Conservation (phyloP, 1,140 invertebrate genomes). For the Drepana arcuata region DNA sequence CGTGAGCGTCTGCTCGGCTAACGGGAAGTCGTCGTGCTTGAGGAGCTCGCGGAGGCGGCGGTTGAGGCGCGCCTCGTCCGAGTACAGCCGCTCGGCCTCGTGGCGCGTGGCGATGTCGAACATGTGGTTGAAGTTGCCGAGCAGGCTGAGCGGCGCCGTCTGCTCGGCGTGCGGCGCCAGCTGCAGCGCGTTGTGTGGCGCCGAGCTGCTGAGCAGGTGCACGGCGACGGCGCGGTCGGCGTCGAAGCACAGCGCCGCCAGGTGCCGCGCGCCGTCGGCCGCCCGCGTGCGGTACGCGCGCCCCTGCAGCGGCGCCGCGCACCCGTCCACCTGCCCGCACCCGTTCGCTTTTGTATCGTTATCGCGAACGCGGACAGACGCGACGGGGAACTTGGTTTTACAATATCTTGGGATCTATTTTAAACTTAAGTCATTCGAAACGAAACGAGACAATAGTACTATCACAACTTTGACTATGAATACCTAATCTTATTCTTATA, state of each 20-base stretch:
- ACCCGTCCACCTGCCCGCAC: constrained; percentile 36
- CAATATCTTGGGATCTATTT: too few relatives aligned
- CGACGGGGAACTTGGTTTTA: too few relatives aligned
- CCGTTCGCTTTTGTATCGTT: background rate
- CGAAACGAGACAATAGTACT: too few relatives aligned
- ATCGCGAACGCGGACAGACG: background rate
- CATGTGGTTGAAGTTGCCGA: constrained; percentile 65
- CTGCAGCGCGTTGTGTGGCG: constrained; percentile 21
- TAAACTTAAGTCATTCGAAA: too few relatives aligned
- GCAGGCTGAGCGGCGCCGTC: constrained; percentile 39
- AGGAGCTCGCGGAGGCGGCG: constrained; percentile 43
- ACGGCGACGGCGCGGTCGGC: constrained; percentile 34
- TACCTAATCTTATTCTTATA: too few relatives aligned
- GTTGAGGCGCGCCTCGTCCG: constrained; percentile 41
- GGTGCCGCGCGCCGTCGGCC: constrained; percentile 22
- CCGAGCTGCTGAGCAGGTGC: constrained; percentile 24
- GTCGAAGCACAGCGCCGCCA: constrained; percentile 56
- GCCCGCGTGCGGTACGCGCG: constrained; percentile 43
- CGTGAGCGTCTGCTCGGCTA: constrained; percentile 43
- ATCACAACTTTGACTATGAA: too few relatives aligned
- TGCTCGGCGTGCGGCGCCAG: constrained; percentile 30
- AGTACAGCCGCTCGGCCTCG: constrained; percentile 51
- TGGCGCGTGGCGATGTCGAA: constrained; percentile 47
- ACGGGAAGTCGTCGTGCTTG: constrained; percentile 31
- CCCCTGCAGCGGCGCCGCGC: constrained; percentile 43